phyloP scores from a whole-genome alignment of 1,140 invertebrate genomes.

The Sitodiplosis mosellana region DNA sequence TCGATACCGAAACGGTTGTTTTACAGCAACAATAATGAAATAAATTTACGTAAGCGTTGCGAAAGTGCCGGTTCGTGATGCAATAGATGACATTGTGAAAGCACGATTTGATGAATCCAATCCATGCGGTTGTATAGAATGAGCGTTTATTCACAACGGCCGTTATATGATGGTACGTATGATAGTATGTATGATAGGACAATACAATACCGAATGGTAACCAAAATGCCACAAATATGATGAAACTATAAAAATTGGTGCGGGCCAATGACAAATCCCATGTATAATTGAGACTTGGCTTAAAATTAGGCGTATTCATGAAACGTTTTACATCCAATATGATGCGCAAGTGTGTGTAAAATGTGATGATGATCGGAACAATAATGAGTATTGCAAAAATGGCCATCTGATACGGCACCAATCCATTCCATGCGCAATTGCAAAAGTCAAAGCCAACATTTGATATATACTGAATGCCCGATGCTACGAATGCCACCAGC shows the following conservation, averaged over 20 bases:
- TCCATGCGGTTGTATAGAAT: constrained; percentile 45
- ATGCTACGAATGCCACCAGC: constrained; percentile 25
- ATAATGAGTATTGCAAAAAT: constrained; percentile 34
- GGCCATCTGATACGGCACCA: constrained; percentile 30
- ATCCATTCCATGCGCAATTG: constrained; percentile 21
- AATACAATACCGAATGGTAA: constrained; percentile 40
- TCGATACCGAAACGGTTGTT: constrained; percentile 49
- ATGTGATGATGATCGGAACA: constrained; percentile 30
- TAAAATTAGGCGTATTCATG: constrained; percentile 32
- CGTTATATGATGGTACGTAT: constrained; percentile 8
- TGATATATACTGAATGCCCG: constrained; percentile 33
- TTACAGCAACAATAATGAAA: constrained; percentile 74
- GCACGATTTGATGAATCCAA: constrained; percentile 47
- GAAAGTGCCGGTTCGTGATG: constrained; percentile 42
- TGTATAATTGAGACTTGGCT: constrained; percentile 38
- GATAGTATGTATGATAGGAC: constrained; percentile 2
- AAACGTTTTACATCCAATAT: constrained; percentile 7
- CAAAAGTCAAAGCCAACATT: constrained; percentile 46
- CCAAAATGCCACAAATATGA: constrained; percentile 45
- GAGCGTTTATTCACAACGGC: constrained; percentile 29
- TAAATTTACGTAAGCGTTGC: constrained; percentile 54
- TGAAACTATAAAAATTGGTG: constrained; percentile 43
- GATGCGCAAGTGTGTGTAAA: constrained; percentile 29
- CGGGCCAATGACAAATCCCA: constrained; percentile 42
- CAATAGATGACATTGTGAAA: constrained; percentile 49